Base-by-base conservation (phyloP, 2,888 invertebrate species). In the Ceramica pisi region DNA sequence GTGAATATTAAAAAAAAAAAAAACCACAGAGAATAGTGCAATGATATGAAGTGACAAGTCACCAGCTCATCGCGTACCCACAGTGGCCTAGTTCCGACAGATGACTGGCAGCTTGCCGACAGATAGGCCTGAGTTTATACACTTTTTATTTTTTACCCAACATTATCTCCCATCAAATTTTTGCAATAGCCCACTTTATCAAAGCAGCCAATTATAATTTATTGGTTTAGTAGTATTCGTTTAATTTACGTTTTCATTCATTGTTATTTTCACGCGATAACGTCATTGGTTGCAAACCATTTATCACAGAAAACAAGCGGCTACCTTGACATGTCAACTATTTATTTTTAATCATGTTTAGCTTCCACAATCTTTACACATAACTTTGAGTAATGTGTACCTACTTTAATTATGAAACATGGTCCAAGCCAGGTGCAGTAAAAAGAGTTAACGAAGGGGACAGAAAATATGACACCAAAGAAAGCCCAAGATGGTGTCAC, bases 41-140 rank as follows among this genome's bases (percentile, higher is more conserved):
- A 62, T 74, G 66, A 74, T 71, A 73, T 55, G 66, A 56, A 69
- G 67, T 81, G 82, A 84, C 84, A 84, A 74, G 82, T 78, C 62
- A 71, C 68, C 67, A 68, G 82, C 62, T 81, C 82, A 71, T 78
- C 78, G 67, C 68, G 51, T 68, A 63, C 68, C 82, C 67, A 66
- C 64, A 65, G 84, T 65, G 68, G 48, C 61, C 66, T 56, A 69
- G 31, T 84, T 82, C 84, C 68, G 82, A 84, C 84, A 65, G 19
- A 19, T 78, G 82, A 81, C 67, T 78, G 84, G 71, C 78, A 57
- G 61, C 23, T 67, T 55, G 50, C 56, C 53, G 57, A 44, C 59
- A 21, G 57, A 71, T 68, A 57, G 41, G 10, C n/a, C 21, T 16
- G 8, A 21, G n/a, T 55, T 60, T 23, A 44, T 71, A 48, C 21